These are phyloP conservation scores for Geophilus truncorum DNA, from an alignment of 2,888 invertebrate species.

Conservation along the genomic window DNA sequence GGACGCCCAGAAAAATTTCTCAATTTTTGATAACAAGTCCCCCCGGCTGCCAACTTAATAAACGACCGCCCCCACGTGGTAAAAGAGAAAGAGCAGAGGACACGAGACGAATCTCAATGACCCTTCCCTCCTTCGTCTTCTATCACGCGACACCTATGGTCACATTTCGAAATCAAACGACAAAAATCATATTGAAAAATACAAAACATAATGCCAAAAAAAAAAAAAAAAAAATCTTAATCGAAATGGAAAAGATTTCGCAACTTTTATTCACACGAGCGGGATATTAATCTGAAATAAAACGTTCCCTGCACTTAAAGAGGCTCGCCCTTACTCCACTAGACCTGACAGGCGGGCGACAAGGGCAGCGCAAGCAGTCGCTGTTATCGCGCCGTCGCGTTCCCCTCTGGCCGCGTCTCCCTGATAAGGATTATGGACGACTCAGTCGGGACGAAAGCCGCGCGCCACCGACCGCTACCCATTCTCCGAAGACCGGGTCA, in stretches of 20 bases:
- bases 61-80: conserved; percentile 12
- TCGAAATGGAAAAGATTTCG: neutral
- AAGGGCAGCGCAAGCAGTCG: neutral
- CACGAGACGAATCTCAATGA: conserved; percentile 19
- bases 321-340: neutral
- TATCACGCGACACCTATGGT: conserved; percentile 18
- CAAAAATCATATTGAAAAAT: neutral
- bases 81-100: neutral
- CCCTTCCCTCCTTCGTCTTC: neutral
- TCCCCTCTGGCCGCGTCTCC: conserved; percentile 9
- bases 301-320: neutral
- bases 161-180: neutral
- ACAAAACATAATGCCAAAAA: neutral
- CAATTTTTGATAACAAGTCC: conserved; percentile 33
- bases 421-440: conserved; percentile 34
- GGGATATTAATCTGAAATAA: neutral
- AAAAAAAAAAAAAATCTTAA: neutral
- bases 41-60: conserved; percentile 22
- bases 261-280: no score
- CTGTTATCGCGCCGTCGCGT: conserved; percentile 15
- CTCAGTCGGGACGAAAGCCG: conserved; percentile 16
- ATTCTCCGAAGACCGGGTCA: conserved; percentile 1
- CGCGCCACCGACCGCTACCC: neutral
- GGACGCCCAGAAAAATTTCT: conserved; percentile 3
- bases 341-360: neutral